Evolutionary conservation across 2,888 invertebrate genomes (phyloP), one percentile per base, ranked within the genome.

Genomic region (Zootermopsis nevadensis): DNA sequence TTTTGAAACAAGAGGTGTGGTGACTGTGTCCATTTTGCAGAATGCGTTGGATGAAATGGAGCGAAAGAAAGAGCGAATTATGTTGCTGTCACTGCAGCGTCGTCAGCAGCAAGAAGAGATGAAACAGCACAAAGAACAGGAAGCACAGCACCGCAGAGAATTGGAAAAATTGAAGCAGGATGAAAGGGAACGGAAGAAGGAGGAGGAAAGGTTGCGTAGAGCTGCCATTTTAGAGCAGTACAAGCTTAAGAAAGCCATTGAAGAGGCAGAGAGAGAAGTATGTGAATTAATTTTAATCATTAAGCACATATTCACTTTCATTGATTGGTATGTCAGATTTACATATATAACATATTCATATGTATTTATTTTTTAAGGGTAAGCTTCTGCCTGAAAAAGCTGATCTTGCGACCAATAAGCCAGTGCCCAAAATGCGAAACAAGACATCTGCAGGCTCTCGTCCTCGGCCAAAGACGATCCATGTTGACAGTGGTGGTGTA

Each of bases 221-320:
- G 95, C 97, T 86, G 93, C 93, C 86, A 99, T 99, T 88, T 93
- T 98, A 87, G 97, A 97, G 88, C 96, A 97, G 89, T 97, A 98
- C 91, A 96, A 97, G 90, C 91, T 97, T 86, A 97, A 98, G 89
- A 98, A 98, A 90, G 96, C 96, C 82, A 94, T 96, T 85, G 97
- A 98, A 89, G 97, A 97, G 90, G 97, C 97, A 35, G 96, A 97
- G 89, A 90, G 96, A 88, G 96, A 96, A 82, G 86, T 83, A 60
- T 53, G 81, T 76, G 48, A 48, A 48, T 38, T 38, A 7, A 38
- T 38, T 38, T 38, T 38, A 38, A 38, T 48, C 48, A 15, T 48
- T 48, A 48, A 15, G 3, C 48, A 48, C 19, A 48, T 48, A 19
- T 15, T 2, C 48, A 48, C 48, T 48, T 12, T 48, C n/a, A n/a